These are phyloP conservation scores for Hucho hucho DNA, from an alignment of 2,113 vertebrate genomes.

Conservation along the genomic window DNA sequence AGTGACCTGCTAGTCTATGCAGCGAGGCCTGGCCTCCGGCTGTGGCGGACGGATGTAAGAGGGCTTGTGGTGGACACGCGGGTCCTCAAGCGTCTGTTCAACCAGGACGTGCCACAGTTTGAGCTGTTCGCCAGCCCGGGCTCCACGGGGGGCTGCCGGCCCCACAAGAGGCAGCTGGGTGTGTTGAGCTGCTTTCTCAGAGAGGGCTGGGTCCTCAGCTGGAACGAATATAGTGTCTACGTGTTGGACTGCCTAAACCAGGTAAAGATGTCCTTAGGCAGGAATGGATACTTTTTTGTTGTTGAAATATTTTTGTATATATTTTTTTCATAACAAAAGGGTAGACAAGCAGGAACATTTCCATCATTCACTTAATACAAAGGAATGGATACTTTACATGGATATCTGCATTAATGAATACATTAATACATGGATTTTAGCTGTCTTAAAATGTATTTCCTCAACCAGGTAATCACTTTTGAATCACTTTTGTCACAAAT, in stretches of 20 bases:
- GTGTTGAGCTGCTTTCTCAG: slow-evolving; percentile 85
- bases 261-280: slow-evolving; percentile 58
- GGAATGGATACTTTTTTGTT: no score
- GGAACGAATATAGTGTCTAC: slow-evolving; percentile 95
- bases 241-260: slow-evolving; percentile 87
- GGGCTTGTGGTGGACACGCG: slow-evolving; percentile 89
- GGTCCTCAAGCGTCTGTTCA: slow-evolving; percentile 85
- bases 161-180: slow-evolving; percentile 85
- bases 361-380: no score
- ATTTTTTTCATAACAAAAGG: no score
- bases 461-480: not conserved
- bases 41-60: slow-evolving; percentile 87
- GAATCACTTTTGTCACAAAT: no score
- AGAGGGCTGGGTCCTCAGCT: slow-evolving; percentile 93
- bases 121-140: slow-evolving; percentile 86
- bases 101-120: slow-evolving; percentile 80
- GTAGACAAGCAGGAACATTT: no score
- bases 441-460: not conserved
- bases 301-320: no score
- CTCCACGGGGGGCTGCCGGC: slow-evolving; percentile 68
- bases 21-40: slow-evolving; percentile 88
- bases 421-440: not conserved
- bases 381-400: no score
- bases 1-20: slow-evolving; percentile 89
- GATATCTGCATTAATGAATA: no score